Percentiles rank a stretch among this genome's conserved stretches.
Conservation (phyloP, 2,797 vertebrate species). For the Cottoperca gobio region DNA sequence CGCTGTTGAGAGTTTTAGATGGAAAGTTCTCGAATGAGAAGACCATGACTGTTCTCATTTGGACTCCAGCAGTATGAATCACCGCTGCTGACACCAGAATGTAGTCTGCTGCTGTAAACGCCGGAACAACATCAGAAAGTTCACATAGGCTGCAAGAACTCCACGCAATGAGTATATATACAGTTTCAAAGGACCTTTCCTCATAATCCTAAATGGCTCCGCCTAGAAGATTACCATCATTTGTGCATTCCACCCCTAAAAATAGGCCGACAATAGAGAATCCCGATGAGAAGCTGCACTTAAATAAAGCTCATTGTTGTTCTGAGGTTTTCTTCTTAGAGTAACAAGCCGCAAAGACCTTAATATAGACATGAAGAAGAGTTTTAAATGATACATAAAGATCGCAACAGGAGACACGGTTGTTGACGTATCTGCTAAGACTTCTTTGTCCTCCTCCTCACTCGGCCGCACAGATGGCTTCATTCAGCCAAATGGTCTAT, state of each 20-base stretch:
- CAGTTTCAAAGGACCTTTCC: constrained; percentile 56
- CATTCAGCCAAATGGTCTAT: constrained; percentile 56
- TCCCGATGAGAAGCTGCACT: constrained; percentile 52
- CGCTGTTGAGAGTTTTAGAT: constrained; percentile 58
- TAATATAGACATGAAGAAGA: constrained; percentile 29
- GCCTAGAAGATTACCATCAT: constrained; percentile 71
- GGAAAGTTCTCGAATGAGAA: constrained; percentile 77
- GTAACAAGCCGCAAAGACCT: constrained; percentile 27
- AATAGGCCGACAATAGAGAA: constrained; percentile 69
- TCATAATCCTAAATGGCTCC: constrained; percentile 61
- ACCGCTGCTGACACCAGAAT: constrained; percentile 52
- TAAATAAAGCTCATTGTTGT: constrained; percentile 54
- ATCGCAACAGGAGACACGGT: constrained; percentile 25
- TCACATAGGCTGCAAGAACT: constrained; percentile 31
- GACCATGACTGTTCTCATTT: constrained; percentile 55
- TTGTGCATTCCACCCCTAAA: constrained; percentile 68
- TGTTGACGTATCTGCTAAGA: constrained; percentile 38
- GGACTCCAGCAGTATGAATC: constrained; percentile 64
- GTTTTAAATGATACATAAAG: constrained; percentile 45
- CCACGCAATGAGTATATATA: constrained; percentile 49
- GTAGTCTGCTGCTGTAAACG: constrained; percentile 34
- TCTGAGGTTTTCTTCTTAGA: constrained; percentile 22
- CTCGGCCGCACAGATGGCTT: constrained; percentile 67
- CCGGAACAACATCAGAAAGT: constrained; percentile 32
- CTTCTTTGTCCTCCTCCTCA: constrained; percentile 53